phyloP scores from a whole-genome alignment of 1,140 invertebrate genomes.

The Aphaenogaster rudis region DNA sequence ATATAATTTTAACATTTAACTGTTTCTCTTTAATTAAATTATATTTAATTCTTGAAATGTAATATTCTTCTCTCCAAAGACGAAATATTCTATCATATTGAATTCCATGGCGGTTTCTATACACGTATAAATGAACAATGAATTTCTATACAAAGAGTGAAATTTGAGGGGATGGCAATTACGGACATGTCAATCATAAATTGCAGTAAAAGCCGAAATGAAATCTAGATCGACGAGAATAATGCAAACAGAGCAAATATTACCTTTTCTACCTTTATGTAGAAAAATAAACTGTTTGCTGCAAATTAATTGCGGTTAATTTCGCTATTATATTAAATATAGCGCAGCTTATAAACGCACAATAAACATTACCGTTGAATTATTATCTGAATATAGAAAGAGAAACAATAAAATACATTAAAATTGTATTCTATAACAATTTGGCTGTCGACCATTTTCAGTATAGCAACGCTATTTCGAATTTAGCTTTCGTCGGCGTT shows the following conservation, averaged over 20 bases:
- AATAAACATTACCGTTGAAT: slow-evolving; percentile 37
- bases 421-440: slow-evolving; percentile 17
- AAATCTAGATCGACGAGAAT: slow-evolving; percentile 35
- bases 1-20: neutral
- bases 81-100: slow-evolving; percentile 10
- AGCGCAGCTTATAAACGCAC: neutral
- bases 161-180: slow-evolving; percentile 26
- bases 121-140: neutral
- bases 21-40: neutral
- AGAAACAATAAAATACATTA: slow-evolving; percentile 3
- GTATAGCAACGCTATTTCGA: slow-evolving; percentile 4
- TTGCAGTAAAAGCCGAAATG: slow-evolving; percentile 11
- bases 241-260: slow-evolving; percentile 41
- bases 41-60: neutral
- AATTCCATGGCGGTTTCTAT: neutral
- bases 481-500: slow-evolving; percentile 28
- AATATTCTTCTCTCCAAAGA: neutral
- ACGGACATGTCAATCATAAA: slow-evolving; percentile 18
- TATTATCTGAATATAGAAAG: neutral
- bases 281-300: slow-evolving; percentile 42
- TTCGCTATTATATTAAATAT: slow-evolving; percentile 25
- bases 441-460: neutral
- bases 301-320: slow-evolving; percentile 56
- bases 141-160: slow-evolving; percentile 18
- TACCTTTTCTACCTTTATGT: neutral